Evolutionary conservation across 2,113 vertebrate species (phyloP), one percentile per base, ranked within the genome.

Genomic region (Takifugu flavidus): DNA sequence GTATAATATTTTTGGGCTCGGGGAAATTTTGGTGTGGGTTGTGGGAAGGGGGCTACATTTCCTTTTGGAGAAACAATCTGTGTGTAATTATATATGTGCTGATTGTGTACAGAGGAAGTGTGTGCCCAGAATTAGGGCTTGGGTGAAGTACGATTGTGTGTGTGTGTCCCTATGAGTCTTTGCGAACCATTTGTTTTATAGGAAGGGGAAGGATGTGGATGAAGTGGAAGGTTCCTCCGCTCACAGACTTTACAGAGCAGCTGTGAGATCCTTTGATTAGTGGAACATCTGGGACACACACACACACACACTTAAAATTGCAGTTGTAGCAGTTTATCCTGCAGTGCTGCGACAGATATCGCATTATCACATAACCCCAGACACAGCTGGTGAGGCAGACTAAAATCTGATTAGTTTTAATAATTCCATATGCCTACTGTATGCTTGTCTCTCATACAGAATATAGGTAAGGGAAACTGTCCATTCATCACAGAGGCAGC

Each of bases 191-290:
- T 85, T 86, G 82, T 86, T 79, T 82, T 78, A 75, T 75, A 86
- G 80, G 80, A 44, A 73, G 59, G 81, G 82, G 86, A 84, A 88
- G 89, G 90, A 90, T 91, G 89, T 86, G 82, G 84, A 89, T 47
- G 55, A 68, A 79, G 78, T 74, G 86, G 83, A 83, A 82, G 79
- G 82, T 86, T 88, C 86, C 85, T 84, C 65, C 61, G 74, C 68
- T 76, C 71, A 58, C 74, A 82, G 66, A 74, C 70, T 79, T 79
- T 70, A 65, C 62, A 71, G 65, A 64, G 53, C 87, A 89, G 86
- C 86, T 89, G 88, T 78, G 77, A 62, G 70, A 75, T 61, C 75
- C 72, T 85, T 86, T 86, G 83, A 86, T 88, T 78, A 83, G 77
- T 49, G 69, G 56, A 80, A 86, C 86, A 88, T 89, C 87, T 89